Conservation (phyloP, 2,113 vertebrate genomes). For the Mohoua ochrocephala region DNA sequence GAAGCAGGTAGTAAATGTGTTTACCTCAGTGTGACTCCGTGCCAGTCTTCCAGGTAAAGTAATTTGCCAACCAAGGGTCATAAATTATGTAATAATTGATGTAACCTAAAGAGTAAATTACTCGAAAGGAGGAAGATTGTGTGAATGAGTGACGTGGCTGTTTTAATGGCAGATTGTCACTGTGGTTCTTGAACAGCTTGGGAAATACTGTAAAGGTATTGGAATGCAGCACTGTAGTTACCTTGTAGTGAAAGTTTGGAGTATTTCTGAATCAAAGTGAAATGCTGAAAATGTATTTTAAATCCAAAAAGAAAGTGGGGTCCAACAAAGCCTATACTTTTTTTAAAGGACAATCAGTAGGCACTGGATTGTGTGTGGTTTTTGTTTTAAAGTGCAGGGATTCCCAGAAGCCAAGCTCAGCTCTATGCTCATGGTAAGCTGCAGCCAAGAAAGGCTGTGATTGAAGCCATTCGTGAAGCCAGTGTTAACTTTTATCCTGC, state of each 20-base stretch:
- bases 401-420: background rate
- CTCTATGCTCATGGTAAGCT: background rate
- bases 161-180: background rate
- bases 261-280: background rate
- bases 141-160: background rate
- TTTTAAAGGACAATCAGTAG: background rate
- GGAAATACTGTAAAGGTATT: background rate
- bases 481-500: background rate
- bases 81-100: constrained; percentile 81
- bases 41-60: constrained; percentile 77
- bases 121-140: background rate
- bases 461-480: background rate
- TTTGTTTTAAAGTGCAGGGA: background rate
- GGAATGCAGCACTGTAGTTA: background rate
- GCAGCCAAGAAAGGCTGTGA: background rate
- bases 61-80: constrained; percentile 76
- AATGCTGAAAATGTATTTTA: background rate
- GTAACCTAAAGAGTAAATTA: constrained; percentile 63
- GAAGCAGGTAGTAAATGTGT: background rate
- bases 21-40: constrained; percentile 70
- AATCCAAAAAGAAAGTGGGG: background rate
- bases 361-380: background rate
- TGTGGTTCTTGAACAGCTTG: background rate
- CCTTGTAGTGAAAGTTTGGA: background rate
- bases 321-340: background rate